Conservation (phyloP, 2,797 vertebrate species). For the Enteromius mattozi region DNA sequence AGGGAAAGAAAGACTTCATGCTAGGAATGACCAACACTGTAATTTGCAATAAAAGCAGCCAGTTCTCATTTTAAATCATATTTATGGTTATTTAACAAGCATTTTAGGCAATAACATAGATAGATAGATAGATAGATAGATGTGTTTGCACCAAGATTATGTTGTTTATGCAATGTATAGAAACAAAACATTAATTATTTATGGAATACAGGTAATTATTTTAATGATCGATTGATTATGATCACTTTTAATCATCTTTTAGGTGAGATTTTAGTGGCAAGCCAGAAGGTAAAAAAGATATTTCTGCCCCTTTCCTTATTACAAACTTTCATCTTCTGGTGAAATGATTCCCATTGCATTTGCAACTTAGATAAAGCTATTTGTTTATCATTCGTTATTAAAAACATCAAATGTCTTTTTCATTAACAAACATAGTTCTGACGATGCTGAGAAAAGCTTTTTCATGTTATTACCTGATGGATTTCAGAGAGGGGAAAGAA, state of each 20-base stretch:
- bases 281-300: background rate
- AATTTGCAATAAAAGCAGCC: background rate
- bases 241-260: too few species aligned
- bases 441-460: conserved; percentile 31
- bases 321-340: background rate
- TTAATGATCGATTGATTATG: background rate
- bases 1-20: background rate
- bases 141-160: too few species aligned
- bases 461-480: conserved; percentile 44
- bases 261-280: background rate
- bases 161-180: background rate
- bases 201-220: background rate
- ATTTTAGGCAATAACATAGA: background rate
- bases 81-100: background rate
- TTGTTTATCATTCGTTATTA: background rate
- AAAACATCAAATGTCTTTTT: conserved; percentile 11
- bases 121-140: too few species aligned
- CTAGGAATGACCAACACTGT: background rate
- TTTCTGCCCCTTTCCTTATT: background rate
- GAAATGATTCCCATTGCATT: background rate
- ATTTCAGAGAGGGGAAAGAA: conserved; percentile 46
- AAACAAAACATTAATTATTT: background rate
- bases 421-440: conserved; percentile 32
- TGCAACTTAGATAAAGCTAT: conserved; percentile 12
- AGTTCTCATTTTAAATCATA: background rate